phyloP scores from a whole-genome alignment of 2,888 invertebrate species.

The Hylaea fasciaria region DNA sequence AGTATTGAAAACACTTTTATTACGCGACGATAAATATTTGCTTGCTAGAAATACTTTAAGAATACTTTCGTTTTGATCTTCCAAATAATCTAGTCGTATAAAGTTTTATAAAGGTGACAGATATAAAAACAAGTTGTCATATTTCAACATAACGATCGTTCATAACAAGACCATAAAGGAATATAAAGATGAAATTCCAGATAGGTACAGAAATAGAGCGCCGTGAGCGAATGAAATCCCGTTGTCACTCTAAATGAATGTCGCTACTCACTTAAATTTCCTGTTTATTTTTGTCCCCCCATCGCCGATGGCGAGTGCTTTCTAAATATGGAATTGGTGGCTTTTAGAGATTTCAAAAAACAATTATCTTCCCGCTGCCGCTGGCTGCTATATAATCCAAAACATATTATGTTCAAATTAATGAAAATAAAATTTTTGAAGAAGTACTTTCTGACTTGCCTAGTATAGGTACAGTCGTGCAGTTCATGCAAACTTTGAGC shows the following conservation, averaged over 20 bases:
- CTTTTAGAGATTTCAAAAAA: slow-evolving; percentile 53
- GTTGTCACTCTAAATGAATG: slow-evolving; percentile 79
- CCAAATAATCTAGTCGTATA: not conserved
- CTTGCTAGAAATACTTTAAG: slow-evolving; percentile 26
- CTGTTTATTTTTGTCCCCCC: slow-evolving; percentile 75
- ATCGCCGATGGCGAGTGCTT: slow-evolving; percentile 52
- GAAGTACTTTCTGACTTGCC: slow-evolving; percentile 16
- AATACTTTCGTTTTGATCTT: slow-evolving; percentile 1
- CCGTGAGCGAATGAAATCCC: slow-evolving; percentile 69
- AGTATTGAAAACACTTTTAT: slow-evolving; percentile 22
- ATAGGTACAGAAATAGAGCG: slow-evolving; percentile 56
- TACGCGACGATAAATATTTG: slow-evolving; percentile 18
- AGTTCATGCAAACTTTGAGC: not conserved
- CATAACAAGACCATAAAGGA: slow-evolving; percentile 27
- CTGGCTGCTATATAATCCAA: no score
- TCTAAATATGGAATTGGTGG: slow-evolving; percentile 61
- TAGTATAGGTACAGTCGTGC: no score
- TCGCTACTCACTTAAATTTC: slow-evolving; percentile 73
- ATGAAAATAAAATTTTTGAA: no score
- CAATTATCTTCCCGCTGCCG: slow-evolving; percentile 37
- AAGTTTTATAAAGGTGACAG: not conserved
- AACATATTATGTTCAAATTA: no score
- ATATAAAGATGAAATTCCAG: slow-evolving; percentile 15
- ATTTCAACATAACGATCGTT: slow-evolving; percentile 22
- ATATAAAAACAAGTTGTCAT: slow-evolving; percentile 17